Evolutionary conservation across 2,888 invertebrate genomes (phyloP).

Genomic region (Merodon equestris): DNA sequence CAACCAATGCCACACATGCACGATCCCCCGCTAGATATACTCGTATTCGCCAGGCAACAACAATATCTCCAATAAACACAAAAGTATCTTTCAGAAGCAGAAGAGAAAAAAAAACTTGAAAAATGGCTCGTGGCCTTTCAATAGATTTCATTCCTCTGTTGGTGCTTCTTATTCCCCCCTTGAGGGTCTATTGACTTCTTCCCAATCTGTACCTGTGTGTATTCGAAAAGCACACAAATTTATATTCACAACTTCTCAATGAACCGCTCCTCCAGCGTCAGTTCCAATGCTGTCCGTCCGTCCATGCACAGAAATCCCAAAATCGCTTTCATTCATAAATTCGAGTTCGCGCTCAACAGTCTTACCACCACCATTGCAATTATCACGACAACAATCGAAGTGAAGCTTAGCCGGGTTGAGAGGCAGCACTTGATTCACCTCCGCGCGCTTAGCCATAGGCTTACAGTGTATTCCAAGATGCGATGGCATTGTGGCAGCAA

Average conservation of each 20-base stretch:
- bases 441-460: slow-evolving; percentile 19
- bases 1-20: slow-evolving; percentile 7
- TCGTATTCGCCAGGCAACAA: too few relatives aligned
- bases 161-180: slow-evolving; percentile 13
- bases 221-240: slow-evolving; percentile 17
- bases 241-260: slow-evolving; percentile 52
- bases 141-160: slow-evolving; percentile 25
- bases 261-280: slow-evolving; percentile 20
- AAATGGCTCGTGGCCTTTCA: slow-evolving; percentile 42
- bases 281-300: background rate
- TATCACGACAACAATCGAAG: background rate
- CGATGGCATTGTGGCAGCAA: slow-evolving; percentile 10
- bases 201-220: slow-evolving; percentile 34
- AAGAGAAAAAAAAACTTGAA: slow-evolving; percentile 14
- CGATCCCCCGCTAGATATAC: slow-evolving; percentile 1
- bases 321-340: slow-evolving; percentile 59
- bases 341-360: slow-evolving; percentile 8
- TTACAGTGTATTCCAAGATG: slow-evolving; percentile 1
- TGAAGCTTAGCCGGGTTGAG: background rate
- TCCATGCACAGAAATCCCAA: slow-evolving; percentile 25
- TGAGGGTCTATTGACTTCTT: slow-evolving; percentile 54
- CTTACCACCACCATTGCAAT: background rate
- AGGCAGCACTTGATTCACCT: slow-evolving; percentile 23
- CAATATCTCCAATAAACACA: too few relatives aligned
- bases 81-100: background rate